Evolutionary conservation across 2,888 invertebrate species (phyloP).

Genomic region (Octonoba sinensis): DNA sequence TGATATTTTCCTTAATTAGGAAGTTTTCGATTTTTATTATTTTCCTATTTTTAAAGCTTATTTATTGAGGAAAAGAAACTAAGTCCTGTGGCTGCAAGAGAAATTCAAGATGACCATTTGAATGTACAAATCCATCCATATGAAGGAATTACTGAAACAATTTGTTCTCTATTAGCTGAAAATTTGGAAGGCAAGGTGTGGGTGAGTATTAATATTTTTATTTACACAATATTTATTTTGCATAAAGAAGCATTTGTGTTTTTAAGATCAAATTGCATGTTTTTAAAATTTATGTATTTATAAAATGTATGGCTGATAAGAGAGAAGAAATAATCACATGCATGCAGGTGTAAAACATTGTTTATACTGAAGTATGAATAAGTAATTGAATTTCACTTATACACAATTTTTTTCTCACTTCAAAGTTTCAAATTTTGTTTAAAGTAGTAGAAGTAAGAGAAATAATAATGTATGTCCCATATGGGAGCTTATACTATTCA

Average conservation of each 20-base stretch:
- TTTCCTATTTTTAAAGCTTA: constrained; percentile 70
- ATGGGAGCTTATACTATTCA: too few species aligned
- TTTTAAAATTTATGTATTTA: neutral
- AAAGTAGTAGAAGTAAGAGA: too few species aligned
- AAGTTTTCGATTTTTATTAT: neutral
- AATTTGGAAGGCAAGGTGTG: constrained; percentile 66
- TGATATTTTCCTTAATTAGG: neutral
- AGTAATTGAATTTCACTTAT: too few species aligned
- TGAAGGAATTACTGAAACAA: constrained; percentile 59
- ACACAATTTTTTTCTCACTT: too few species aligned
- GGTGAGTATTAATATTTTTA: constrained; percentile 54
- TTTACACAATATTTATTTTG: too few species aligned
- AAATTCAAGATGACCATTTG: neutral
- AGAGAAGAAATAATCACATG: neutral
- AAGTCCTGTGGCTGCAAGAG: constrained; percentile 75
- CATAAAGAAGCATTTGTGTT: too few species aligned
- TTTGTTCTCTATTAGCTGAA: constrained; percentile 60
- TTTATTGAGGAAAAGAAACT: constrained; percentile 78
- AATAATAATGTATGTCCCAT: too few species aligned
- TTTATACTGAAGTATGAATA: too few species aligned
- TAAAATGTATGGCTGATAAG: neutral
- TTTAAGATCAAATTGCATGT: neutral
- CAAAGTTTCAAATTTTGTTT: too few species aligned
- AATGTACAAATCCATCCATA: constrained; percentile 65
- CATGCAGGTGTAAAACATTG: too few species aligned